Base-by-base conservation (phyloP, 2,888 invertebrate species). In the Capitulum mitella region DNA sequence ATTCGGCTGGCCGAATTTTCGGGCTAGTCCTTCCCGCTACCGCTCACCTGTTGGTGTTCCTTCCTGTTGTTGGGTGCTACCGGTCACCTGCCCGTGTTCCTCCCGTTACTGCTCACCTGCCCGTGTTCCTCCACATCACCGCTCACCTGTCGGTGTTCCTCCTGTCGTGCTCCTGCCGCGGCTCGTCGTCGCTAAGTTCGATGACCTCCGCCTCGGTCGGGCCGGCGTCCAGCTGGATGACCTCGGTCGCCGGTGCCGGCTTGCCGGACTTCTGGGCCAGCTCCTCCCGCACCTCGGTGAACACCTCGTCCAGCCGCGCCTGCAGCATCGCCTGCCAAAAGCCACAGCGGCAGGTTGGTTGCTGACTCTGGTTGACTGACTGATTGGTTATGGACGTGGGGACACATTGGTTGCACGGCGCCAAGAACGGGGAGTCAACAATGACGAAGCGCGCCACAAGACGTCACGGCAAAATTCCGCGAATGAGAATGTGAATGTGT, bases 271-370 rank as follows among this genome's bases (percentile, higher is more conserved):
- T 14, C 37, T 37, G 37, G 6, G 70, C 70, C 70, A 70, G 34
- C 37, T 70, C 70, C 70, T 70, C 37, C 0, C 70, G 70, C 37
- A 70, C 70, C 70, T 70, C 70, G 70, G 70, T 70, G 37, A 70
- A 70, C 70, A 70, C 70, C 70, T 70, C 70, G 70, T 70, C 70
- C 70, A 70, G 70, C 37, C 70, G 70, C 37, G 70, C 70, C 70
- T 70, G 70, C 70, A 70, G 70, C 70, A 70, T 3, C 22, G 70
- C 70, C 70, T 70, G 37, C n/a, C n/a, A n/a, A n/a, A n/a, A n/a
- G n/a, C n/a, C n/a, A n/a, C n/a, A n/a, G n/a, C n/a, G n/a, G n/a
- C n/a, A n/a, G n/a, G n/a, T n/a, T n/a, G n/a, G n/a, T n/a, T n/a
- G n/a, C n/a, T n/a, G n/a, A n/a, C n/a, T n/a, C n/a, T n/a, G n/a